Evolutionary conservation across 2,888 invertebrate genomes (phyloP).

Genomic region (Pyrochroa serraticornis): DNA sequence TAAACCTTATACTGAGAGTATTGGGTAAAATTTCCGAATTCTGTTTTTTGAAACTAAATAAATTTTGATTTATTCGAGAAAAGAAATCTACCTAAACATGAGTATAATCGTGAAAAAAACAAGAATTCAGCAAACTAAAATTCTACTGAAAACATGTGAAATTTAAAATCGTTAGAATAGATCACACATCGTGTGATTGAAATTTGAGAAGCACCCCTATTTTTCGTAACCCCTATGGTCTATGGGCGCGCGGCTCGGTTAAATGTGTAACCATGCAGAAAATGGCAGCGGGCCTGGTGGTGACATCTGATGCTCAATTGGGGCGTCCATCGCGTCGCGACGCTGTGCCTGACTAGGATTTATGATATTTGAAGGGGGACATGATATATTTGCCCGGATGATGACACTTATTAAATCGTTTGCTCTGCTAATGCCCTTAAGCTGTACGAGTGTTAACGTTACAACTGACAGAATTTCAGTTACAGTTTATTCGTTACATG

Average conservation of each 20-base stretch:
- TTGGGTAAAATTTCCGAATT: too few species aligned
- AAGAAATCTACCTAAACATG: too few species aligned
- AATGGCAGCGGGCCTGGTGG: constrained; percentile 56
- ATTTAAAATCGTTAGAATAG: not conserved
- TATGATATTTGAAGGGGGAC: constrained; percentile 50
- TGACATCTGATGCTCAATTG: constrained; percentile 57
- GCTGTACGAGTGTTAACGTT: not conserved
- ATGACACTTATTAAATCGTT: constrained; percentile 59
- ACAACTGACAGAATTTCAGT: not conserved
- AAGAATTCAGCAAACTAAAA: too few species aligned
- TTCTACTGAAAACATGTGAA: not conserved
- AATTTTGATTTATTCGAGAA: too few species aligned
- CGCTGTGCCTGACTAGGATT: constrained; percentile 55
- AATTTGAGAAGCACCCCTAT: not conserved
- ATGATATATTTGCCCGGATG: constrained; percentile 53
- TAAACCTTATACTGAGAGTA: too few species aligned
- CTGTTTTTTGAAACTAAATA: too few species aligned
- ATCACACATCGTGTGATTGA: not conserved
- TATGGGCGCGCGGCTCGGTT: constrained; percentile 26
- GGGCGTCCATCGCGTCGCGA: constrained; percentile 36
- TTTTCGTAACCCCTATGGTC: not conserved
- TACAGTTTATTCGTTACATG: not conserved
- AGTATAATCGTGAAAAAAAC: too few species aligned
- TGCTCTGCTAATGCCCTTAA: constrained; percentile 49
- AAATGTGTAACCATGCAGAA: constrained; percentile 52